A percentile compares a stretch with the other conserved stretches of the same genome.
These are phyloP conservation scores for Drosophila cyrtoloma DNA, from an alignment of 2,888 invertebrate genomes.

Conservation along the genomic window DNA sequence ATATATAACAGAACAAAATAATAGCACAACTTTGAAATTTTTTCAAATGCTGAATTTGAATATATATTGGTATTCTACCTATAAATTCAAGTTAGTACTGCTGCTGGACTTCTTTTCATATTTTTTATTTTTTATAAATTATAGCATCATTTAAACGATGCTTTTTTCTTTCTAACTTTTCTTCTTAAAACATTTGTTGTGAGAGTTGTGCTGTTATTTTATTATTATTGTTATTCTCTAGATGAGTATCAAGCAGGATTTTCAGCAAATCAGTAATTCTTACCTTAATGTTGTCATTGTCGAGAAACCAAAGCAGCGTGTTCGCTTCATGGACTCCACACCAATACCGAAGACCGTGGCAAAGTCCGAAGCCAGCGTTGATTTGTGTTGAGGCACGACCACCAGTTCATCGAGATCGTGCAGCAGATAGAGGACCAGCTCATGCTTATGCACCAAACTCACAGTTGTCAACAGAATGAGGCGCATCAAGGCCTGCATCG, in stretches of 20 bases:
- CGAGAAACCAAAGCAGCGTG: slow-evolving; percentile 95
- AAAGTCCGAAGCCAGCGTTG: slow-evolving; percentile 24
- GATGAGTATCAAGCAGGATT: background rate
- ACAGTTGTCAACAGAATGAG: slow-evolving; percentile 90
- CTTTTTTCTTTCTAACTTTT: background rate
- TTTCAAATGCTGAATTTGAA: background rate
- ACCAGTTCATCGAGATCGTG: slow-evolving; percentile 90
- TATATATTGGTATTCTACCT: background rate
- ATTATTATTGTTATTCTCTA: background rate
- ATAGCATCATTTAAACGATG: background rate
- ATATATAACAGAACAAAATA: background rate
- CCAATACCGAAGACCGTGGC: slow-evolving; percentile 28
- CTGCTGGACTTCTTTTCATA: background rate
- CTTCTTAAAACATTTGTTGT: background rate
- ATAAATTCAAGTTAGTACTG: background rate
- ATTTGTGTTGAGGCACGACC: slow-evolving; percentile 42
- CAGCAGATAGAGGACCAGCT: slow-evolving; percentile 92
- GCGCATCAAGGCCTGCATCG: slow-evolving; percentile 91
- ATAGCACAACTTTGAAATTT: background rate
- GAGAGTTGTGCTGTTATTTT: background rate
- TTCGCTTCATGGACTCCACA: slow-evolving; percentile 90
- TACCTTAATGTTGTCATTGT: slow-evolving; percentile 93
- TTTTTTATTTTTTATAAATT: background rate
- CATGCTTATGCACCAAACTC: slow-evolving; percentile 90
- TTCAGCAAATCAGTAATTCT: slow-evolving; percentile 39